These are phyloP conservation scores for Chrysomallon squamiferum DNA, from an alignment of 1,140 invertebrate species.

Conservation along the genomic window DNA sequence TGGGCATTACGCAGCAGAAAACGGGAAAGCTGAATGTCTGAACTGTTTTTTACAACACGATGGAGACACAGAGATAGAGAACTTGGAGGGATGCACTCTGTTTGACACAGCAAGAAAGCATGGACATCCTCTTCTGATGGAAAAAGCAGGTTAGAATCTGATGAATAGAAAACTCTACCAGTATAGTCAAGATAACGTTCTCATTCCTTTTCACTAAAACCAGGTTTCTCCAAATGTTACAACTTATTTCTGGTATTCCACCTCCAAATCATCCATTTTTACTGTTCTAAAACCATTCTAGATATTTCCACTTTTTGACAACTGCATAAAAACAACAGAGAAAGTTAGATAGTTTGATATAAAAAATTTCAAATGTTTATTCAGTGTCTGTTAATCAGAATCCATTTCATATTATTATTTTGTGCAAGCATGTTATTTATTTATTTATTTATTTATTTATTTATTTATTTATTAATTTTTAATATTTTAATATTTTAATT, in stretches of 20 bases:
- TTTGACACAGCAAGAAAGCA: constrained; percentile 50
- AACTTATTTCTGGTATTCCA: not conserved
- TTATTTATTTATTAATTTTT: too few species aligned
- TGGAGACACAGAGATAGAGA: constrained; percentile 43
- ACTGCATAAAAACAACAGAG: too few species aligned
- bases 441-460: too few species aligned
- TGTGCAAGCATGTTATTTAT: too few species aligned
- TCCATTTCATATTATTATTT: too few species aligned
- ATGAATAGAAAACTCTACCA: not conserved
- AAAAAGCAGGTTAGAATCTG: constrained; percentile 51
- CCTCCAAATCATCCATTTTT: not conserved
- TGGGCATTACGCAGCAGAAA: constrained; percentile 54
- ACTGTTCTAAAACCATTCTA: not conserved
- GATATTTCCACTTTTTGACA: too few species aligned
- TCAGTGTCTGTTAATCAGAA: too few species aligned
- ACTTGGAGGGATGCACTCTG: constrained; percentile 48
- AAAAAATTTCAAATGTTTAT: too few species aligned
- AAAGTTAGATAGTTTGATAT: too few species aligned
- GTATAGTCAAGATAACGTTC: too few species aligned
- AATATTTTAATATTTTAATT: too few species aligned
- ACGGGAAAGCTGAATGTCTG: constrained; percentile 50
- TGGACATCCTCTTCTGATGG: constrained; percentile 56
- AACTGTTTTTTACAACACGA: constrained; percentile 59
- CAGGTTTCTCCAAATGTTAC: not conserved
- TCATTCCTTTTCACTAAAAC: not conserved